Conservation (phyloP, 2,797 vertebrate genomes). For the Spinibarbus caldwelli region DNA sequence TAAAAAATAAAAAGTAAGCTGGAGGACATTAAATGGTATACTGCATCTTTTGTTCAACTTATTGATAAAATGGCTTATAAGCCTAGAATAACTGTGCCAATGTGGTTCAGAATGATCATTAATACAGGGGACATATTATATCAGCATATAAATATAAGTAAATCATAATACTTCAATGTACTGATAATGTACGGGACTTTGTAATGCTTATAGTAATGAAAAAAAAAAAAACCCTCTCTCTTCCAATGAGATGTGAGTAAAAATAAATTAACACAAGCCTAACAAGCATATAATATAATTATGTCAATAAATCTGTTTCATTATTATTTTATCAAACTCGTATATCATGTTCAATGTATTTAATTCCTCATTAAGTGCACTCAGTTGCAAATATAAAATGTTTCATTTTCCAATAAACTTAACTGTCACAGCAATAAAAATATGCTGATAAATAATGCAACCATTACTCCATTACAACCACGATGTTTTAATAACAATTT, state of each 20-base stretch:
- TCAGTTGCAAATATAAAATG: slow-evolving; percentile 47
- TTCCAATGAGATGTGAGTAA: slow-evolving; percentile 26
- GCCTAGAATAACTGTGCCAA: not conserved
- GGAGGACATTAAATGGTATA: too few relatives aligned
- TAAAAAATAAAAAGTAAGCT: too few relatives aligned
- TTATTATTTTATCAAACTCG: slow-evolving; percentile 55
- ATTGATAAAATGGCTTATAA: not conserved
- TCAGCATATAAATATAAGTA: not conserved
- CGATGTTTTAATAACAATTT: slow-evolving; percentile 96
- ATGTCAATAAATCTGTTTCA: slow-evolving; percentile 45
- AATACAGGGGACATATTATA: not conserved
- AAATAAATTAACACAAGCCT: not conserved
- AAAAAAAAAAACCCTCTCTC: slow-evolving; percentile 3
- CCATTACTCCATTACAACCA: slow-evolving; percentile 77
- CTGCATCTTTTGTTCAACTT: too few relatives aligned
- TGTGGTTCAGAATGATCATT: not conserved
- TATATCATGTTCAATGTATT: slow-evolving; percentile 44
- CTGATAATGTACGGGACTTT: slow-evolving; percentile 4
- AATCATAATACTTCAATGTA: slow-evolving; percentile 15
- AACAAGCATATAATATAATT: slow-evolving; percentile 40
- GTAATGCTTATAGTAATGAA: slow-evolving; percentile 1
- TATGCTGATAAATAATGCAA: slow-evolving; percentile 72
- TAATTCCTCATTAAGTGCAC: slow-evolving; percentile 42
- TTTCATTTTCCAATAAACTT: slow-evolving; percentile 23
- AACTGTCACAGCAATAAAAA: slow-evolving; percentile 41